These are phyloP conservation scores for Varanus salvator DNA, from an alignment of 2,113 vertebrate species.

Conservation along the genomic window DNA sequence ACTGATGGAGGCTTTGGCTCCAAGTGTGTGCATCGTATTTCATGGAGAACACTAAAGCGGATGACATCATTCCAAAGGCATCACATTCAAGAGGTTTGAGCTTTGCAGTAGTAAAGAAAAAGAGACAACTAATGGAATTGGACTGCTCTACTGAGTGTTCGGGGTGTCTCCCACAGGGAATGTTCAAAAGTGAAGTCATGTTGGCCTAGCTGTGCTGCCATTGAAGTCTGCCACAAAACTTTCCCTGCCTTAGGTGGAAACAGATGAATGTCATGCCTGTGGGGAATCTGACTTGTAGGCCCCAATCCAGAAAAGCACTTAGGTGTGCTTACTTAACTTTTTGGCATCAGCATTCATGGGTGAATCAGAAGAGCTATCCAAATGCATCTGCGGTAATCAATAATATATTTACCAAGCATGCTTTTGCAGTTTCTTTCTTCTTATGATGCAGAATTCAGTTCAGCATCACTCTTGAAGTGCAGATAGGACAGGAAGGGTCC, in stretches of 20 bases:
- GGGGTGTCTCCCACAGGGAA: accelerated
- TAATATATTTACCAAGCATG: not conserved
- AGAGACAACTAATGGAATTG: not conserved
- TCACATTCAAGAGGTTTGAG: not conserved
- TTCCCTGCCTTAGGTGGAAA: accelerated
- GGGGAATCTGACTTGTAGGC: accelerated
- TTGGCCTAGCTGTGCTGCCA: not conserved
- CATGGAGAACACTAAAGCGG: not conserved
- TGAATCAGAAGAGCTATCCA: not conserved
- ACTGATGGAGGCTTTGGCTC: not conserved
- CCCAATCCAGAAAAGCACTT: accelerated
- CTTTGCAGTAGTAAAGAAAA: not conserved
- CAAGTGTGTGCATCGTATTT: not conserved
- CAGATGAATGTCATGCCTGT: accelerated
- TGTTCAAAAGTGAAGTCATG: not conserved
- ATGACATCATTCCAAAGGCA: slow-evolving; percentile 4
- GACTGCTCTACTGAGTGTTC: accelerated
- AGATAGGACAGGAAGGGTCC: not conserved
- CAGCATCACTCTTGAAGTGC: not conserved
- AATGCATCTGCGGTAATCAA: no score
- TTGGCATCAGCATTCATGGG: not conserved
- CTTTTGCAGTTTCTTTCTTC: not conserved
- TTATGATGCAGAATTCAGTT: not conserved
- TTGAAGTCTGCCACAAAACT: not conserved
- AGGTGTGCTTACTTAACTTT: not conserved